Conservation (phyloP, 1,140 invertebrate genomes). For the Pseudomyrmex concolor region DNA sequence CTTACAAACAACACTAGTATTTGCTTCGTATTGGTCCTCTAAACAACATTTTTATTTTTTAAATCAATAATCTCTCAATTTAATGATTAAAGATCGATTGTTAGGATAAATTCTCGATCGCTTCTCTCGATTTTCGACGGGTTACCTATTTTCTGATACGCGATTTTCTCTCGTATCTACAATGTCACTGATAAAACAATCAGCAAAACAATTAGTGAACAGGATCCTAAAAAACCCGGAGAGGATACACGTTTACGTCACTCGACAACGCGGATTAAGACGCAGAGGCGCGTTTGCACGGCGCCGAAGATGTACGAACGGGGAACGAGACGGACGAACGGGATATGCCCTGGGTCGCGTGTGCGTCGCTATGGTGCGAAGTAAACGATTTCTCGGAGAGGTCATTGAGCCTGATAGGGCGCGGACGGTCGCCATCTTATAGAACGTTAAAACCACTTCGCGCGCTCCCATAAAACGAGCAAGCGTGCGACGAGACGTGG, state of each 20-base stretch:
- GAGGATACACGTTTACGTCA: slow-evolving; percentile 64
- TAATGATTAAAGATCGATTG: neutral
- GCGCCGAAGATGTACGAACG: slow-evolving; percentile 57
- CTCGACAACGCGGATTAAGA: slow-evolving; percentile 60
- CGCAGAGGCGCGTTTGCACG: slow-evolving; percentile 71
- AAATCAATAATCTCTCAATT: neutral
- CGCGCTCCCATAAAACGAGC: slow-evolving; percentile 62
- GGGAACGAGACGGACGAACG: slow-evolving; percentile 23
- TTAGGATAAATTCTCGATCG: too few relatives aligned
- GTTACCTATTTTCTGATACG: neutral
- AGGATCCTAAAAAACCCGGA: slow-evolving; percentile 23
- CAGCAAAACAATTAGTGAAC: neutral
- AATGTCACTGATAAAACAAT: slow-evolving; percentile 2
- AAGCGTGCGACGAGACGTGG: slow-evolving; percentile 14
- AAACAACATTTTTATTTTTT: too few relatives aligned
- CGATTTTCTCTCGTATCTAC: slow-evolving; percentile 11
- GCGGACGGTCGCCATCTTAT: slow-evolving; percentile 81
- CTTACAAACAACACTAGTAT: too few relatives aligned
- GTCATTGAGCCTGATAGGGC: slow-evolving; percentile 81
- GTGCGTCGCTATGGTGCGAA: slow-evolving; percentile 62
- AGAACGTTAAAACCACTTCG: slow-evolving; percentile 73
- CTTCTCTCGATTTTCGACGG: neutral
- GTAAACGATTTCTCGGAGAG: slow-evolving; percentile 80
- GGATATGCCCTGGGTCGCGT: slow-evolving; percentile 42
- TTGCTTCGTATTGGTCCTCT: too few relatives aligned